Conservation (phyloP, 2,888 invertebrate genomes). For the Eilema griseolum region DNA sequence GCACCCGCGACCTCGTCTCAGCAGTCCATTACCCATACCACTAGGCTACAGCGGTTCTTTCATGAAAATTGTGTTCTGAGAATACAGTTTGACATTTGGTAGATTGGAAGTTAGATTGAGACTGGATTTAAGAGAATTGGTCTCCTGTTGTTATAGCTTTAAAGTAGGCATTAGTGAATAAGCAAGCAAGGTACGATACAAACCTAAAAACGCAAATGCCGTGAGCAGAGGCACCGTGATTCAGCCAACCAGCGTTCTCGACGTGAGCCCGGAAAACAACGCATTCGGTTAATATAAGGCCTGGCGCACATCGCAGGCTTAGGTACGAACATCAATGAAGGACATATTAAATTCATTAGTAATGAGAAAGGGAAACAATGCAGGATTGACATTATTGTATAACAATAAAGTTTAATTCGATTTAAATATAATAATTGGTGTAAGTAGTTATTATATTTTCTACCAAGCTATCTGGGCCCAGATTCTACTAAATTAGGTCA, state of each 20-base stretch:
- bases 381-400: constrained; percentile 27
- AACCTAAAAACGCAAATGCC: constrained; percentile 85
- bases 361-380: constrained; percentile 24
- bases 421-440: no score
- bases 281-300: constrained; percentile 75
- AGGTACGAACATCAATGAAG: constrained; percentile 30
- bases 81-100: no score
- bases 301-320: constrained; percentile 55
- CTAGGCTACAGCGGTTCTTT: no score
- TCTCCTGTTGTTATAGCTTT: neutral
- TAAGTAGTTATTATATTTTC: neutral
- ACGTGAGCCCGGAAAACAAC: constrained; percentile 79
- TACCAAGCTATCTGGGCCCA: neutral
- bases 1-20: no score
- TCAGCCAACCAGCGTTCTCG: constrained; percentile 77
- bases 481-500: no score
- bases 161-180: constrained; percentile 45
- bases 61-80: no score
- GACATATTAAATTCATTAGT: constrained; percentile 35
- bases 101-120: no score
- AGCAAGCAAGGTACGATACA: constrained; percentile 75
- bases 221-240: constrained; percentile 84
- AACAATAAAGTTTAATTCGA: no score
- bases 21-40: no score
- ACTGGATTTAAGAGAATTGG: no score